Evolutionary conservation across 1,140 invertebrate species (phyloP).

Genomic region (Zaprionus ghesquierei): DNA sequence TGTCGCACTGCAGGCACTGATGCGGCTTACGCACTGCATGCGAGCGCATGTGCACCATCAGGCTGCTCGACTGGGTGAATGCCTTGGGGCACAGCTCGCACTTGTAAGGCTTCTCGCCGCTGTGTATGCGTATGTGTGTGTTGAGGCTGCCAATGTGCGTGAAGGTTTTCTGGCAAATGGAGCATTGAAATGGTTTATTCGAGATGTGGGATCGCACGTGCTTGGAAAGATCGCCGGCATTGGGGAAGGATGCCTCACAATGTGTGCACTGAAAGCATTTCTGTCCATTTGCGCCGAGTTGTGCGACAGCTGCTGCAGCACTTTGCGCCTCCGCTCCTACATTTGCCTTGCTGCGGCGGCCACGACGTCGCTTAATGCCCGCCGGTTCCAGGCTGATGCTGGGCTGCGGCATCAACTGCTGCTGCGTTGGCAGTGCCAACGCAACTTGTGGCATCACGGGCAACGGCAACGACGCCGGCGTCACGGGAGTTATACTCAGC

Average conservation of each 20-base stretch:
- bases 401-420: not conserved
- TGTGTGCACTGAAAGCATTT: slow-evolving; percentile 84
- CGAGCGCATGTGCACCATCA: slow-evolving; percentile 88
- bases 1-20: slow-evolving; percentile 85
- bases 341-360: slow-evolving; percentile 62
- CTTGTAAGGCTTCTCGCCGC: slow-evolving; percentile 81
- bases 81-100: slow-evolving; percentile 83
- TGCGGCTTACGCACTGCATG: slow-evolving; percentile 88
- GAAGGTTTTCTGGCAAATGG: slow-evolving; percentile 82
- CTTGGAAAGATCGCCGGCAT: slow-evolving; percentile 85
- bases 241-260: slow-evolving; percentile 86
- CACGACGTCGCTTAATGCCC: slow-evolving; percentile 63
- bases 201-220: slow-evolving; percentile 84
- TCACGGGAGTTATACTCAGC: slow-evolving; percentile 44
- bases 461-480: not conserved
- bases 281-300: slow-evolving; percentile 40
- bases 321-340: slow-evolving; percentile 17
- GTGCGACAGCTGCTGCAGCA: slow-evolving; percentile 24
- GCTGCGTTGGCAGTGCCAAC: not conserved
- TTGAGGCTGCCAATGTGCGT: slow-evolving; percentile 91
- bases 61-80: slow-evolving; percentile 88
- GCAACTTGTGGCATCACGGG: not conserved
- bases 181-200: slow-evolving; percentile 84
- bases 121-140: slow-evolving; percentile 93
- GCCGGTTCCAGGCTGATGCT: slow-evolving; percentile 21